A percentile compares a stretch with the other conserved stretches of the same genome.
These are phyloP conservation scores for Danaus melanippus DNA, from an alignment of 1,140 invertebrate species.

Conservation along the genomic window DNA sequence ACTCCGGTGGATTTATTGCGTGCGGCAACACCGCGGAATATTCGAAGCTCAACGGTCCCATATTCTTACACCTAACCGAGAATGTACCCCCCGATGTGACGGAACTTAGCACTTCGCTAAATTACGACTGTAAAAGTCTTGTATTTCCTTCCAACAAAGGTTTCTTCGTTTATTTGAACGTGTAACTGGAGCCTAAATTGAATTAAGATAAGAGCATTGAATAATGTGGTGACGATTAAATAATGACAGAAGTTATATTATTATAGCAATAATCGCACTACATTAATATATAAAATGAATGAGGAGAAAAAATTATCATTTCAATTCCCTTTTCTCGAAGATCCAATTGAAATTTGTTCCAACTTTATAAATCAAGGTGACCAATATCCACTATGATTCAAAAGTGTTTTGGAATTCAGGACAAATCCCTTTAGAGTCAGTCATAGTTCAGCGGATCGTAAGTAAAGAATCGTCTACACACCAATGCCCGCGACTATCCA, in stretches of 20 bases:
- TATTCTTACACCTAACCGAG: slow-evolving; percentile 52
- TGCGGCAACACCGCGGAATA: slow-evolving; percentile 56
- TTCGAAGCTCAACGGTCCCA: slow-evolving; percentile 45
- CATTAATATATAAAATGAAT: background rate
- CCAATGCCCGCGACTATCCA: slow-evolving; percentile 42
- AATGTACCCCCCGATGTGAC: slow-evolving; percentile 65
- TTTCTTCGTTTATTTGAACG: slow-evolving; percentile 9
- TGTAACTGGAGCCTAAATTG: slow-evolving; percentile 21
- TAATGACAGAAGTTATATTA: slow-evolving; percentile 10
- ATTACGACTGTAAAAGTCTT: slow-evolving; percentile 46
- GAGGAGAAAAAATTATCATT: background rate
- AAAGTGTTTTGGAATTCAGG: slow-evolving; percentile 34
- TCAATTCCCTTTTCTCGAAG: too few relatives aligned
- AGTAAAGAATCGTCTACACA: slow-evolving; percentile 63
- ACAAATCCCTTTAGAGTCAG: slow-evolving; percentile 50
- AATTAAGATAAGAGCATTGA: slow-evolving; percentile 18
- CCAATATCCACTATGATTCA: slow-evolving; percentile 21
- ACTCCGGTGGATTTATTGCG: slow-evolving; percentile 60
- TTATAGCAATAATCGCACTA: slow-evolving; percentile 6
- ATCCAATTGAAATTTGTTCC: too few relatives aligned
- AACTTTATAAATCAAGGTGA: slow-evolving; percentile 12
- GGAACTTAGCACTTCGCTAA: slow-evolving; percentile 67
- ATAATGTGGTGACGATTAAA: slow-evolving; percentile 12
- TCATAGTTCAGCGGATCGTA: slow-evolving; percentile 53
- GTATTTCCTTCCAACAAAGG: slow-evolving; percentile 28